Evolutionary conservation across 2,797 vertebrate species (phyloP).

Genomic region (Coendou prehensilis): DNA sequence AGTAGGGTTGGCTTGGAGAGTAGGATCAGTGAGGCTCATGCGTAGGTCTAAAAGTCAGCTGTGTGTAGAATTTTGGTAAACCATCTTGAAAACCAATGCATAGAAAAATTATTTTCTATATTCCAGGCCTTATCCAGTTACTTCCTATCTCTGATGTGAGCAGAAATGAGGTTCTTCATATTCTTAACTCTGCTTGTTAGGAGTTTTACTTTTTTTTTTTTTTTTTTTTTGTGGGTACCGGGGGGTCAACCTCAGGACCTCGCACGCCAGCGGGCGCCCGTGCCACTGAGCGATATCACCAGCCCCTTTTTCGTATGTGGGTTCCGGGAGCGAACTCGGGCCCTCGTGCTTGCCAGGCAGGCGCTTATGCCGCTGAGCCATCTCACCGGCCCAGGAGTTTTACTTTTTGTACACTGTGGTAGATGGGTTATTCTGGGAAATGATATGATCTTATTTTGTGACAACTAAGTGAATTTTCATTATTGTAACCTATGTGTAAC

Average conservation of each 20-base stretch:
- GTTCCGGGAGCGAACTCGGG: too few species aligned
- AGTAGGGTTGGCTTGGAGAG: background rate
- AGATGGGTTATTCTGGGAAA: slow-evolving; percentile 23
- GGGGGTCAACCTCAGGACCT: too few species aligned
- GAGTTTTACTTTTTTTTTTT: background rate
- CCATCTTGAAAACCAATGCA: background rate
- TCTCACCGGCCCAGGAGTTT: too few species aligned
- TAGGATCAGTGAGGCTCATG: background rate
- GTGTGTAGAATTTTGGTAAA: background rate
- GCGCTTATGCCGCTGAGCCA: too few species aligned
- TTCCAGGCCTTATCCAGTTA: background rate
- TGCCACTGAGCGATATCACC: too few species aligned
- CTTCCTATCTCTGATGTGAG: background rate
- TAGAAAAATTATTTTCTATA: slow-evolving; percentile 7
- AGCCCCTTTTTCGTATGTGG: too few species aligned
- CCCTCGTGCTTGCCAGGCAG: too few species aligned
- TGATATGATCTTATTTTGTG: slow-evolving; percentile 55
- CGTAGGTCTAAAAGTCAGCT: background rate
- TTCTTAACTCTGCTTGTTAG: background rate
- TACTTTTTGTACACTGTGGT: background rate
- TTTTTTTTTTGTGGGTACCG: too few species aligned
- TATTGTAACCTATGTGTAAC: background rate
- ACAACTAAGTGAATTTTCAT: slow-evolving; percentile 46
- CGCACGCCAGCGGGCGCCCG: too few species aligned
- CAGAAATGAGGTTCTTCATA: background rate